A percentile compares a stretch with the other conserved stretches of the same genome.
phyloP scores from a whole-genome alignment of 2,888 invertebrate genomes.

The Amblyteles armatorius region DNA sequence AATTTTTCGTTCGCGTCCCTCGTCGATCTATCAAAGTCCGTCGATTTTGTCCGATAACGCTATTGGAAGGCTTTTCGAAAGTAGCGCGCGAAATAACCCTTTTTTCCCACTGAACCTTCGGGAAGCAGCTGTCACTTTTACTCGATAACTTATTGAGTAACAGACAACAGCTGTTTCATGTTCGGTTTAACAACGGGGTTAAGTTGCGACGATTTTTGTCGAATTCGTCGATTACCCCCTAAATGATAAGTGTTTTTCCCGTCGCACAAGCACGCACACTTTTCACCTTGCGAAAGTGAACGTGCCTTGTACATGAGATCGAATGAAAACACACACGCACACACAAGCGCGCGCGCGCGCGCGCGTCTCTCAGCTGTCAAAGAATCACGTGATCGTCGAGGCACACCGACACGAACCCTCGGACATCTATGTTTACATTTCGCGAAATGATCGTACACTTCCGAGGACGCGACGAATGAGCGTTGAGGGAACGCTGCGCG shows the following conservation, averaged over 20 bases:
- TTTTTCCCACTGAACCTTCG: slow-evolving; percentile 33
- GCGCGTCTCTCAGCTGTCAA: slow-evolving; percentile 36
- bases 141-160: neutral
- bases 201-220: neutral
- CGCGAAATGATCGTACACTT: slow-evolving; percentile 48
- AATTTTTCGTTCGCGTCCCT: neutral
- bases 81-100: slow-evolving; percentile 47
- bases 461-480: slow-evolving; percentile 24
- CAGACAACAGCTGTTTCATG: slow-evolving; percentile 45
- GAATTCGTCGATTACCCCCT: neutral
- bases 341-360: slow-evolving; percentile 6
- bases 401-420: neutral
- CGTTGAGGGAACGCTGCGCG: neutral
- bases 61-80: slow-evolving; percentile 8
- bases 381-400: slow-evolving; percentile 56
- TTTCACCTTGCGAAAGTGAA: neutral
- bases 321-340: slow-evolving; percentile 11
- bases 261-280: neutral
- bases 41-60: neutral
- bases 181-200: slow-evolving; percentile 8
- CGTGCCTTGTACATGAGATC: neutral
- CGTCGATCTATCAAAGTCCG: neutral
- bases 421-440: slow-evolving; percentile 49
- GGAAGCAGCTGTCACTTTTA: slow-evolving; percentile 69
- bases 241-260: neutral